phyloP scores from a whole-genome alignment of 2,113 vertebrate species.

The Neogobius melanostomus region DNA sequence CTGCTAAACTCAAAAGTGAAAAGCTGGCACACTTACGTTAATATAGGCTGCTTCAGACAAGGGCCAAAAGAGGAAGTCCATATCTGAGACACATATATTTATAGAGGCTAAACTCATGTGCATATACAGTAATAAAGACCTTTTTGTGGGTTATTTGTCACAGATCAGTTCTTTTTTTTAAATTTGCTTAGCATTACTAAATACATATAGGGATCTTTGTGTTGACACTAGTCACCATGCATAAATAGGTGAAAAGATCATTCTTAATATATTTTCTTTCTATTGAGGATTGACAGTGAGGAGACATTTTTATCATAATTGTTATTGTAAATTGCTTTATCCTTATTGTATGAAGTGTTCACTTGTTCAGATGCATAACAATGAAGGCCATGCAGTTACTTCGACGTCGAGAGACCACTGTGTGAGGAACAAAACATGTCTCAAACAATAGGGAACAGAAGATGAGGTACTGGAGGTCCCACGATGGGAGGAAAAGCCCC shows the following conservation, averaged over 20 bases:
- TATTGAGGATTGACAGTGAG: not conserved
- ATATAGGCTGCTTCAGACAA: constrained; percentile 4
- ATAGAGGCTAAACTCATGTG: constrained; percentile 13
- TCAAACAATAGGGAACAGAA: too few species aligned
- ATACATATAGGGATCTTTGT: too few species aligned
- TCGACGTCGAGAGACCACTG: too few species aligned
- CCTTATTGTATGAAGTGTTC: not conserved
- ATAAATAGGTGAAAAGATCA: too few species aligned
- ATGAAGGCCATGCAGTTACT: constrained; percentile 7
- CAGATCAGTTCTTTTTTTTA: not conserved
- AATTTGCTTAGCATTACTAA: too few species aligned
- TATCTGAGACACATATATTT: constrained; percentile 2
- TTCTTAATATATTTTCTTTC: not conserved
- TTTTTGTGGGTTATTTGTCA: constrained; percentile 6
- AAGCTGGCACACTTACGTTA: not conserved
- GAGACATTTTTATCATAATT: too few species aligned
- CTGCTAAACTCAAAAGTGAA: not conserved
- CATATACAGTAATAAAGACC: constrained; percentile 2
- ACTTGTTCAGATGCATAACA: not conserved
- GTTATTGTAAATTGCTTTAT: not conserved
- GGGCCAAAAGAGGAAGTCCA: constrained; percentile 23
- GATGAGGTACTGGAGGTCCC: too few species aligned
- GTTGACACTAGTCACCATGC: too few species aligned
- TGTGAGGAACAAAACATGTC: too few species aligned
- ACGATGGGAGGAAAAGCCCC: too few species aligned